Base-by-base conservation (phyloP, 2,888 invertebrate genomes). In the Bugulina stolonifera region DNA sequence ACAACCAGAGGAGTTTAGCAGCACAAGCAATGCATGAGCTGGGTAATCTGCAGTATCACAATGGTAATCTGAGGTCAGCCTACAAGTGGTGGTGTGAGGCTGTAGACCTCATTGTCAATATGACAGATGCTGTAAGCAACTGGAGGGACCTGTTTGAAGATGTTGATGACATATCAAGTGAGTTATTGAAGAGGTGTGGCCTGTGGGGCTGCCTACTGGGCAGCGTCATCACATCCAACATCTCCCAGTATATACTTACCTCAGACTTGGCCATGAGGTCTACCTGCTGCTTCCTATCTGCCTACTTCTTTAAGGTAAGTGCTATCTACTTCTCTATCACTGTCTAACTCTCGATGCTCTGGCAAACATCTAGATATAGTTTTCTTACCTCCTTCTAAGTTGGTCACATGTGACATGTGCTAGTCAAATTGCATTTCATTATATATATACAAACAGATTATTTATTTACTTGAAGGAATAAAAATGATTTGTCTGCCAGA, bases 141-240 rank as follows among this genome's bases (percentile, higher is more conserved):
- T 84, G 82, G 81, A 75, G 80, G 2, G 57, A 75, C 5, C 64
- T 77, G 72, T 74, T 79, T 23, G 75, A 74, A 22, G 71, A 69
- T 2, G 72, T 73, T 25, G 57, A 35, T 55, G 81, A 82, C 73
- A 76, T 80, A 72, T 78, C 81, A 58, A 71, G 71, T 0, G 75
- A 77, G 35, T 76, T 84, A 58, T 77, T 83, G 55, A 74, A 80
- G 55, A 77, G 79, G 35, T 83, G 81, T 77, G 84, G 84, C 1
- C 76, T 84, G 69, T 84, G 84, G 84, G 83, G 83, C 22, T 83
- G 83, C 78, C 69, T 84, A 0, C 75, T 82, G 32, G 82, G 80
- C 22, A 83, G 81, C 1, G 76, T 82, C 3, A 76, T 84, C 1
- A 78, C 81, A 25, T 81, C 83, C 2, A 83, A 83, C 75, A 82